These are phyloP conservation scores for Euwallacea fornicatus DNA, from an alignment of 1,140 invertebrate genomes.

Conservation along the genomic window DNA sequence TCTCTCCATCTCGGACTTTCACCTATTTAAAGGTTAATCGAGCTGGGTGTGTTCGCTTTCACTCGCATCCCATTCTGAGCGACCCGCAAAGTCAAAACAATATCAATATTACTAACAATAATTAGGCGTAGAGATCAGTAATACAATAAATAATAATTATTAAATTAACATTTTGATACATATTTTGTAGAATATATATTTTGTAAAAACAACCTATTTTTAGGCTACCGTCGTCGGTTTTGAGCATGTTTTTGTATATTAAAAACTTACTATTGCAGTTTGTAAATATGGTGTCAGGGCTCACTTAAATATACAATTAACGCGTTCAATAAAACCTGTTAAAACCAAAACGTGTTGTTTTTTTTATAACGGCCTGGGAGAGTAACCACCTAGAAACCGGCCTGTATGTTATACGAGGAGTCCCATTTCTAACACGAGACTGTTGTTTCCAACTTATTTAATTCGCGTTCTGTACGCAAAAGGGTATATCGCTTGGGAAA, in stretches of 20 bases:
- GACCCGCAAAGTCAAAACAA: background rate
- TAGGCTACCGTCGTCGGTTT: slow-evolving; percentile 40
- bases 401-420: no score
- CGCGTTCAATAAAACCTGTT: slow-evolving; percentile 43
- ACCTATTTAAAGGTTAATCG: background rate
- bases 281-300: slow-evolving; percentile 44
- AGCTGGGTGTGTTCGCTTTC: background rate
- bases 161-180: slow-evolving; percentile 43
- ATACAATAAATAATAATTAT: slow-evolving; percentile 3
- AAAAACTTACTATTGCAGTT: slow-evolving; percentile 39
- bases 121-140: slow-evolving; percentile 36
- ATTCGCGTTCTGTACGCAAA: no score
- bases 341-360: background rate
- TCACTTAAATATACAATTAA: slow-evolving; percentile 42
- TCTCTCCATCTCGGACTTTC: background rate
- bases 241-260: slow-evolving; percentile 45
- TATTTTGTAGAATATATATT: slow-evolving; percentile 46
- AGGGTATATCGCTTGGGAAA: no score
- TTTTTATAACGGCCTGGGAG: no score
- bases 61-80: background rate
- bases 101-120: slow-evolving; percentile 36
- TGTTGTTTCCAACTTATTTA: no score
- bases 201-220: slow-evolving; percentile 44
- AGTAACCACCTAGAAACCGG: no score
- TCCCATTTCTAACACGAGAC: no score